Evolutionary conservation across 2,797 vertebrate species (phyloP), one percentile per base, ranked within the genome.

Genomic region (Spinus pinus): DNA sequence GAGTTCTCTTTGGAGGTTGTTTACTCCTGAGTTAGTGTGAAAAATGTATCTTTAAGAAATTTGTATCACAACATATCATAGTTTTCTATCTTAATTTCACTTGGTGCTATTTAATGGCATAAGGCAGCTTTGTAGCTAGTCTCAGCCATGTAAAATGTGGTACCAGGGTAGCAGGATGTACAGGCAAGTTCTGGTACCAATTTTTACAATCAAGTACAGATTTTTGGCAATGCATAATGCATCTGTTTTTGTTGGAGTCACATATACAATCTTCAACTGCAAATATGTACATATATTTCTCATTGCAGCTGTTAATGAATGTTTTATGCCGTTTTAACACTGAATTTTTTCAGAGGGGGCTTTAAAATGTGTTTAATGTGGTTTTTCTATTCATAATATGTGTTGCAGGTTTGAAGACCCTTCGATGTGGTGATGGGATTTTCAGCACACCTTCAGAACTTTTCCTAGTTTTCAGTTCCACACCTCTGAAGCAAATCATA

Each of bases 371-470:
- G 21, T 92, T 67, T 83, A 93, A 94, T 82, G 4, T 42, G 14
- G 0, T 1, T 2, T 65, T 91, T 95, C 57, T 51, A 53, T 97
- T 91, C 28, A 7, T 31, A n/a, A 44, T 44, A 13, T 94, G 44
- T 97, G 50, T 97, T 97, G 39, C 98, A 99, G 99, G 98, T 99
- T 98, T 89, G 98, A 98, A 95, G 98, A 99, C 67, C 98, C 99
- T 83, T 98, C 98, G 20, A 94, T 99, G 98, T 99, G 99, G 99
- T 99, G 98, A 98, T 97, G 95, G 92, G 78, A 98, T 94, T 88
- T 83, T 91, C 96, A 94, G 64, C 86, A 86, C 71, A 30, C 85
- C 73, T 25, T 96, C 93, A 37, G 53, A 73, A 88, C 78, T 95
- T 98, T 97, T 97, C 95, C 95, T 96, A 67, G 70, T 97, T 97